Base-by-base conservation (phyloP, 1,140 invertebrate genomes). In the Drosophila tani region DNA sequence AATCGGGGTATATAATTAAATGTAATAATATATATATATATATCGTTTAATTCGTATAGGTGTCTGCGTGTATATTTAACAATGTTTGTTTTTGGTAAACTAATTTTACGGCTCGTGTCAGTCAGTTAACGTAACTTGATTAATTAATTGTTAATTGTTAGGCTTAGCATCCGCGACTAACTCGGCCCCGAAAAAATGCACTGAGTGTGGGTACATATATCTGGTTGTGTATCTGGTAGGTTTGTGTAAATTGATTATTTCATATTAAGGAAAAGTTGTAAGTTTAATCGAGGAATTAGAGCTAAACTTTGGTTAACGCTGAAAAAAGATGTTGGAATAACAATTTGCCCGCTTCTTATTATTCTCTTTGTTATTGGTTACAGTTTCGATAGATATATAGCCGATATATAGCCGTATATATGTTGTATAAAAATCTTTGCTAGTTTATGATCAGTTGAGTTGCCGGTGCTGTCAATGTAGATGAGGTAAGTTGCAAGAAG, bases 401-500 rank as follows among this genome's bases (percentile, higher is more conserved):
- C 29, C 35, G 60, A 68, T 35, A 35, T 50, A 29, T 70, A 64
- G 58, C 50, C 46, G 41, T 74, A 57, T 67, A 58, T 63, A 79
- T 67, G 66, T 68, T 55, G 84, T 86, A 83, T 83, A 88, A 88
- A 86, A 86, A 70, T 60, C 45, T 74, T 73, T 82, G 65, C 73
- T 76, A 60, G 66, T 53, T 69, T 55, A 67, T 84, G 65, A 79
- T 74, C 60, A 79, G 62, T 67, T 73, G 73, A 55, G 51, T 63
- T 69, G 53, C 81, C 81, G 70, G 85, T 90, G 85, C 86, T 70
- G 68, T 74, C 75, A 68, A 88, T 82, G 81, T 84, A 88, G 85
- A 90, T 90, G 86, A 90, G 85, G 85, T 90, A 90, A 85, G 68
- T 90, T 82, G 75, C 81, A 85, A 81, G 50, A 84, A 90, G 85